phyloP scores from a whole-genome alignment of 2,888 invertebrate species.

The Agapostemon virescens region DNA sequence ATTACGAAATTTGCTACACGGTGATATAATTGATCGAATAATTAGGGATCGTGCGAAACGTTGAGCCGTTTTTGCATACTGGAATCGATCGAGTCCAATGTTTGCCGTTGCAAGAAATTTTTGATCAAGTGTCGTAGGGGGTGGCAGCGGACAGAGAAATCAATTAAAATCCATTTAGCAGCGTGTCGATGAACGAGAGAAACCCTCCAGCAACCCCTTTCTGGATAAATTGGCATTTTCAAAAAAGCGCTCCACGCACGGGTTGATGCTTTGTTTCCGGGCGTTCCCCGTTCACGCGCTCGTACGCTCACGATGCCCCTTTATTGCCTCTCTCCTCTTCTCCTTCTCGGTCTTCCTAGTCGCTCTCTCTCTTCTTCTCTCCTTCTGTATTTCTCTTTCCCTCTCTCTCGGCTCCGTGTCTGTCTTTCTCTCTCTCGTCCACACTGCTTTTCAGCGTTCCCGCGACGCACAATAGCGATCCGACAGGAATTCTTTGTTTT shows the following conservation, averaged over 20 bases:
- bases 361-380: not conserved
- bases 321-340: constrained; percentile 47
- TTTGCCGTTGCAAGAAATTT: not conserved
- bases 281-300: constrained; percentile 51
- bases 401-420: no score
- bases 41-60: not conserved
- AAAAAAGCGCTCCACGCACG: constrained; percentile 65
- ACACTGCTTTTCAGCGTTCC: constrained; percentile 21
- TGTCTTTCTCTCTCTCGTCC: not conserved
- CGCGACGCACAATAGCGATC: constrained; percentile 50
- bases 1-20: no score
- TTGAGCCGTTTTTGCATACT: not conserved
- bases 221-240: constrained; percentile 71
- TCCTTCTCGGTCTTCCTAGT: not conserved
- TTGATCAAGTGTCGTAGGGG: not conserved
- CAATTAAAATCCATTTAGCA: constrained; percentile 54
- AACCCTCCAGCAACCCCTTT: constrained; percentile 50
- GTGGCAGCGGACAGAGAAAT: constrained; percentile 30
- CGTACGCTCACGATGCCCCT: constrained; percentile 55
- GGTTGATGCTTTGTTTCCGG: constrained; percentile 63
- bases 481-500: constrained; percentile 51
- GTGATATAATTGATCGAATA: not conserved
- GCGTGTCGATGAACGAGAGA: constrained; percentile 38
- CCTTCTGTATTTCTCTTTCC: not conserved
- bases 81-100: not conserved